Percentiles rank a stretch among this genome's conserved stretches.
phyloP scores from a whole-genome alignment of 2,113 vertebrate genomes.

The Indicator maculatus region DNA sequence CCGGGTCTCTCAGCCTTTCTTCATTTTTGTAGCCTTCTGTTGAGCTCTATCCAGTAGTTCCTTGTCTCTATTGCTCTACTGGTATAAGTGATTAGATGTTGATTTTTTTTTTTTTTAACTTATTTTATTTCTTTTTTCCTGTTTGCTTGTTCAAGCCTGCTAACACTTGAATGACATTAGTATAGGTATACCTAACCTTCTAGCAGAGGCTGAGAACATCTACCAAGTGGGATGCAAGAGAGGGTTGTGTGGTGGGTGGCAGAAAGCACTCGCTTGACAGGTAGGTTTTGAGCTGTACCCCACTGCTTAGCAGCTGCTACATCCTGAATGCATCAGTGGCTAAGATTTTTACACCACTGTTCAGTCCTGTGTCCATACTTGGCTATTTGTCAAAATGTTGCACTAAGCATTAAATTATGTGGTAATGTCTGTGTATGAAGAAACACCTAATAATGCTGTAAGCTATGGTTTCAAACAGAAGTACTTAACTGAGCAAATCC shows the following conservation, averaged over 20 bases:
- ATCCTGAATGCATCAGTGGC: neutral
- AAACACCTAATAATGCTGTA: neutral
- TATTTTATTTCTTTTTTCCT: no score
- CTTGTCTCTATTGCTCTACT: neutral
- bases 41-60: neutral
- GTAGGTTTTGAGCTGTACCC: neutral
- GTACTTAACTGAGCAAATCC: neutral
- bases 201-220: neutral
- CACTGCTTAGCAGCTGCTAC: neutral
- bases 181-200: neutral
- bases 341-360: neutral
- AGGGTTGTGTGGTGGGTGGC: neutral
- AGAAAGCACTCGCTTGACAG: neutral
- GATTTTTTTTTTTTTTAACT: neutral
- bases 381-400: neutral
- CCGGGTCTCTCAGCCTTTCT: no score
- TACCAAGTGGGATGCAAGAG: neutral
- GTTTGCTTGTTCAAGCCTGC: neutral
- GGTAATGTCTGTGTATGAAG: rapidly evolving
- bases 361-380: neutral
- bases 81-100: neutral
- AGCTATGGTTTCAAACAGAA: neutral
- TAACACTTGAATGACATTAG: neutral
- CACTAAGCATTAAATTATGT: neutral
- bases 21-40: neutral